phyloP scores from a whole-genome alignment of 2,888 invertebrate genomes.

The Scotopteryx bipunctaria region DNA sequence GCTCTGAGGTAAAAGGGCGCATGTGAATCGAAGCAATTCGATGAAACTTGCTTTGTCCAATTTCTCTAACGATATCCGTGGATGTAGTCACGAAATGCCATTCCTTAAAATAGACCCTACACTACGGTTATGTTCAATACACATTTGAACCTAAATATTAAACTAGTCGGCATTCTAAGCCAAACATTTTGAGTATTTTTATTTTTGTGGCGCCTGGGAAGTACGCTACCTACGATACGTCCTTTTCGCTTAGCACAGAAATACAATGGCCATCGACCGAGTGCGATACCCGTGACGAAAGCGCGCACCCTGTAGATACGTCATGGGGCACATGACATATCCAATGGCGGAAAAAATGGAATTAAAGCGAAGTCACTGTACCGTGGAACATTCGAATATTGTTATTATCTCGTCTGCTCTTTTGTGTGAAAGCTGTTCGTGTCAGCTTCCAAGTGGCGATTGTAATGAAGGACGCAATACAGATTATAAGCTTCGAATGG shows the following conservation, averaged over 20 bases:
- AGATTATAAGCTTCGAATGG: neutral
- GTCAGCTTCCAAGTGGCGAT: neutral
- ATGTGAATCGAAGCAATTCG: constrained; percentile 19
- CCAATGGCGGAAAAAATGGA: constrained; percentile 71
- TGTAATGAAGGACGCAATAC: constrained; percentile 2
- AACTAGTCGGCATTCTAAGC: too few relatives aligned
- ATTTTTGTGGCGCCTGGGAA: neutral
- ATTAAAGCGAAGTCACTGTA: constrained; percentile 64
- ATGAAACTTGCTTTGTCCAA: constrained; percentile 14
- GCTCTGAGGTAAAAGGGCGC: constrained; percentile 18
- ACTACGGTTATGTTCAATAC: neutral
- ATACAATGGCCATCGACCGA: constrained; percentile 49
- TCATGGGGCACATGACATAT: constrained; percentile 48
- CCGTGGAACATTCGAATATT: constrained; percentile 69
- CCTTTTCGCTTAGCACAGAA: constrained; percentile 16
- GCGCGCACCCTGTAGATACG: constrained; percentile 60
- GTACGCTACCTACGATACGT: neutral
- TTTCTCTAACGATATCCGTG: constrained; percentile 9
- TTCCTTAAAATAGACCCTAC: neutral
- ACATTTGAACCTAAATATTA: too few relatives aligned
- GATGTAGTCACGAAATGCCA: constrained; percentile 18
- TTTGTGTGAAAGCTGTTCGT: constrained; percentile 20
- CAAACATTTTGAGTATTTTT: too few relatives aligned
- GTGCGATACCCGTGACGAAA: constrained; percentile 69
- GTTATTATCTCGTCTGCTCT: constrained; percentile 52